These are phyloP conservation scores for Stictonetta naevosa DNA, from an alignment of 2,113 vertebrate genomes.

Conservation along the genomic window DNA sequence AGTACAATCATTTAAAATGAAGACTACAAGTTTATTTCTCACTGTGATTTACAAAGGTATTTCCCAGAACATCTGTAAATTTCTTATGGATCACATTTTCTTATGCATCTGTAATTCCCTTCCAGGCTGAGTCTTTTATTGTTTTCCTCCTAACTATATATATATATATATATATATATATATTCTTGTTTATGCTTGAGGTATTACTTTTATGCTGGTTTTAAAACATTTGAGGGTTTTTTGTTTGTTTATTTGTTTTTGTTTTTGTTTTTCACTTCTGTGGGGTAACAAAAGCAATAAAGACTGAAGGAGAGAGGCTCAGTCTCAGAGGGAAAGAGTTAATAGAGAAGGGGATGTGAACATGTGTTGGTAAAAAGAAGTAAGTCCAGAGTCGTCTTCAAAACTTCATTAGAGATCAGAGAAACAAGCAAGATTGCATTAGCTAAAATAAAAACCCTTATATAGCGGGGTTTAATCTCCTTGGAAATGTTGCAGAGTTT, in stretches of 20 bases:
- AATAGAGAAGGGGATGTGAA: not conserved
- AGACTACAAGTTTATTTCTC: not conserved
- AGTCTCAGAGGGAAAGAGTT: not conserved
- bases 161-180: no score
- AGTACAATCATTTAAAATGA: not conserved
- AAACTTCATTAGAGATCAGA: conserved; percentile 40
- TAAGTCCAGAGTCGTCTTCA: not conserved
- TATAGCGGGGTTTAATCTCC: not conserved
- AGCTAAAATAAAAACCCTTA: not conserved
- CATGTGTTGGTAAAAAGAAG: not conserved
- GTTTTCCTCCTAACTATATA: not conserved
- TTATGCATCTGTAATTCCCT: not conserved
- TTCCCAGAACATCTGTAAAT: not conserved
- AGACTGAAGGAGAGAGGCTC: not conserved
- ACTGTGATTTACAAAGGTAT: not conserved
- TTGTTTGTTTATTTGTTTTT: no score
- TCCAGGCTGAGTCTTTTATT: not conserved
- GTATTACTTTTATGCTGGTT: not conserved
- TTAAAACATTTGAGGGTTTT: not conserved
- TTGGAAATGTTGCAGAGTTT: conserved; percentile 49
- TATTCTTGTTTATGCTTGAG: not conserved
- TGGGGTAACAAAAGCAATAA: not conserved
- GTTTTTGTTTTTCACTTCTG: not conserved
- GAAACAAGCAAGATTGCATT: conserved; percentile 34
- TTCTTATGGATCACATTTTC: not conserved